Conservation (phyloP, 2,797 vertebrate species). For the Streptopelia turtur region DNA sequence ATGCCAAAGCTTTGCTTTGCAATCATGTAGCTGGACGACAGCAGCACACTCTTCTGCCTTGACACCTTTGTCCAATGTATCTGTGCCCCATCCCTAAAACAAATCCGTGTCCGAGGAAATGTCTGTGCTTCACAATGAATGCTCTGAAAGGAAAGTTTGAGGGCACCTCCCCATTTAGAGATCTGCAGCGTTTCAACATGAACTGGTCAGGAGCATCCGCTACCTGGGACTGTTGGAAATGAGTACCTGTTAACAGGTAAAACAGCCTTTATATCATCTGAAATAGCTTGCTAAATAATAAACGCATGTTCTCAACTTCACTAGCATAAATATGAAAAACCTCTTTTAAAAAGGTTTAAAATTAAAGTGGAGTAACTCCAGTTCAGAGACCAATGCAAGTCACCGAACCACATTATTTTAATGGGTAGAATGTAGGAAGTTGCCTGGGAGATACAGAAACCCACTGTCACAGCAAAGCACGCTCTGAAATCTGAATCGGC, state of each 20-base stretch:
- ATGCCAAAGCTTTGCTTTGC: background rate
- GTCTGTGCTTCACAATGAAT: constrained; percentile 4
- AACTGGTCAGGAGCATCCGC: background rate
- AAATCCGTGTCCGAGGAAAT: constrained; percentile 7
- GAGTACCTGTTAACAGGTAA: background rate
- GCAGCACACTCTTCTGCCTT: background rate
- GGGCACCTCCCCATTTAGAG: background rate
- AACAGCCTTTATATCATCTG: background rate
- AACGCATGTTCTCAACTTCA: background rate
- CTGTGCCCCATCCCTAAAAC: background rate
- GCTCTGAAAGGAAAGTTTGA: background rate
- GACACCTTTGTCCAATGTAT: background rate
- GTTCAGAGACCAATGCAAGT: background rate
- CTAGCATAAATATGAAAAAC: background rate
- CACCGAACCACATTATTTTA: background rate
- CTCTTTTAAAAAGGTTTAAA: background rate
- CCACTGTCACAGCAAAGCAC: constrained; percentile 63
- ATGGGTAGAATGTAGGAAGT: background rate
- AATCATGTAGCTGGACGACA: background rate
- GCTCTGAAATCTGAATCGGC: constrained; percentile 77
- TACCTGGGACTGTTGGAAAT: background rate
- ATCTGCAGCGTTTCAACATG: background rate
- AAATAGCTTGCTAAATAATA: background rate
- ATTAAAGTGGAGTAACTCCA: background rate
- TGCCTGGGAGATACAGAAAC: constrained; percentile 52